A percentile compares a stretch with the other conserved stretches of the same genome.
Evolutionary conservation across 2,797 vertebrate species (phyloP).

Genomic region (Erithacus rubecula): DNA sequence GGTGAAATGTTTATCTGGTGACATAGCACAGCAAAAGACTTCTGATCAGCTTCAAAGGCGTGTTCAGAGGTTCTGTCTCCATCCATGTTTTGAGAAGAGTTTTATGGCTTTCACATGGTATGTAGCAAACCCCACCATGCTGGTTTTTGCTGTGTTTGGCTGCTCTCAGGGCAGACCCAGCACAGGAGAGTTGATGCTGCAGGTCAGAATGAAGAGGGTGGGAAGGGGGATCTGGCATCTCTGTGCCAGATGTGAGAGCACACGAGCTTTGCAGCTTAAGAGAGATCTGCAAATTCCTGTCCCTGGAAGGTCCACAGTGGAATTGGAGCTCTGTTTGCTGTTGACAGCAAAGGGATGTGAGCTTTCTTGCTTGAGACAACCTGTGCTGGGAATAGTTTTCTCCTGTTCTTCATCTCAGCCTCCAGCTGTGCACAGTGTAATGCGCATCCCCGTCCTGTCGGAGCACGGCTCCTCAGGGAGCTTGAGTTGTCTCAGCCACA

Average conservation of each 20-base stretch:
- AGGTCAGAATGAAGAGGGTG: background rate
- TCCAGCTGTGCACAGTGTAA: background rate
- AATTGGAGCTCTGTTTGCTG: fast-evolving
- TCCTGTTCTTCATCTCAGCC: background rate
- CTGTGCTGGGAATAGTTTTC: background rate
- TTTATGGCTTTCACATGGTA: background rate
- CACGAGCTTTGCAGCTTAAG: background rate
- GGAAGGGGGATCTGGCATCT: background rate
- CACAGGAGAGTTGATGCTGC: background rate
- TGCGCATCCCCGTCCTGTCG: background rate
- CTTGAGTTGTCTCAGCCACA: background rate
- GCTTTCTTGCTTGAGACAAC: background rate
- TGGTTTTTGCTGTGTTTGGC: fast-evolving
- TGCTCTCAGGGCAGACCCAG: background rate
- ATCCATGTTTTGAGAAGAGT: background rate
- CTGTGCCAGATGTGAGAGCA: background rate
- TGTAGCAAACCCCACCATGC: background rate
- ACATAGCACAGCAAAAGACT: background rate
- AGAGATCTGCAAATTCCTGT: background rate
- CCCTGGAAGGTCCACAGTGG: background rate
- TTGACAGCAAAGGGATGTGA: background rate
- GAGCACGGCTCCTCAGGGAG: background rate
- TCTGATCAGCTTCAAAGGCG: background rate
- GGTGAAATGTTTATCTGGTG: background rate
- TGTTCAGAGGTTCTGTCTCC: background rate